Conservation (phyloP, 2,888 invertebrate species). For the Drosophila vallismaia region DNA sequence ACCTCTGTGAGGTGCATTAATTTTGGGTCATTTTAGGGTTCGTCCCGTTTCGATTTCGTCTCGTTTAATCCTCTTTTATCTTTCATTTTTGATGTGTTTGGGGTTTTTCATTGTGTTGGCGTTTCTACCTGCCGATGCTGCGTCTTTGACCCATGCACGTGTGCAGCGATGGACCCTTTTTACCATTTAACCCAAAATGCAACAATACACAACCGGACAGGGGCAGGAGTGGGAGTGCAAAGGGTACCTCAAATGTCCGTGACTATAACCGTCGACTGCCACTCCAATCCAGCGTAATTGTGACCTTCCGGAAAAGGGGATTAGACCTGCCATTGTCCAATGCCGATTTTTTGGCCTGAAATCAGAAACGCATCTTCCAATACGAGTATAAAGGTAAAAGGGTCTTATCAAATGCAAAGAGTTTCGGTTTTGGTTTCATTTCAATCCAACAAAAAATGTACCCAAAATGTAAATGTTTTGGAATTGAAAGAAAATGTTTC, state of each 20-base stretch:
- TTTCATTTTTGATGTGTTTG: conserved; percentile 46
- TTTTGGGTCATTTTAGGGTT: conserved; percentile 74
- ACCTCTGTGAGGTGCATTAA: conserved; percentile 58
- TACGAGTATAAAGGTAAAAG: conserved; percentile 22
- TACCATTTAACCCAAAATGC: conserved; percentile 43
- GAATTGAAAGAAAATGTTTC: conserved; percentile 13
- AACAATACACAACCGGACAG: conserved; percentile 53
- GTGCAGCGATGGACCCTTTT: conserved; percentile 67
- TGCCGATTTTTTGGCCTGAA: conserved; percentile 25
- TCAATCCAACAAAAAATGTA: conserved; percentile 21
- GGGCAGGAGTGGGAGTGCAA: conserved; percentile 14
- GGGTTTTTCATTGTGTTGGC: conserved; percentile 36
- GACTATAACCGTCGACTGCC: conserved; percentile 42
- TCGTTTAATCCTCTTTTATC: conserved; percentile 65
- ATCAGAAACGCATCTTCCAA: conserved; percentile 32
- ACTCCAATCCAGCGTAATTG: conserved; percentile 64
- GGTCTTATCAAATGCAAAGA: conserved; percentile 33
- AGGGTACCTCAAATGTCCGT: conserved; percentile 35
- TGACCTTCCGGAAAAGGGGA: conserved; percentile 73
- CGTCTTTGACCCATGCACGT: conserved; percentile 81
- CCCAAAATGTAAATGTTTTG: conserved; percentile 37
- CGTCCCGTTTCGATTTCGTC: conserved; percentile 53
- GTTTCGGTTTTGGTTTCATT: conserved; percentile 26
- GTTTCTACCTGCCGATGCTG: conserved; percentile 66
- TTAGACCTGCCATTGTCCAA: conserved; percentile 56